phyloP scores from a whole-genome alignment of 2,113 vertebrate genomes.

The Solenodon paradoxus region DNA sequence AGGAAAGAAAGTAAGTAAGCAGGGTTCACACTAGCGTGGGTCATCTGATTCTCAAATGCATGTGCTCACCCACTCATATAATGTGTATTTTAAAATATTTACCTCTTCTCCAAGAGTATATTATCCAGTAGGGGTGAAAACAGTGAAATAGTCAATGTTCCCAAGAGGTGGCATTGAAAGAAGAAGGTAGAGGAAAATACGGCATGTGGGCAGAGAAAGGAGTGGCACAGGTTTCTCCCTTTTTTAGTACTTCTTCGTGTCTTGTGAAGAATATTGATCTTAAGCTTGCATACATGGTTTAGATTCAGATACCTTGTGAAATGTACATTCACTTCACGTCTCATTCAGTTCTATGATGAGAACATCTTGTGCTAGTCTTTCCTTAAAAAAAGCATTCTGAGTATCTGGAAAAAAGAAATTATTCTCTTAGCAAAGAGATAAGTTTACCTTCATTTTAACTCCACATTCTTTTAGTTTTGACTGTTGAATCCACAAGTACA shows the following conservation, averaged over 20 bases:
- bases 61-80: too few species aligned
- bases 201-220: too few species aligned
- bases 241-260: neutral
- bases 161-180: too few species aligned
- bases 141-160: too few species aligned
- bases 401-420: neutral
- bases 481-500: neutral
- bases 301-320: neutral
- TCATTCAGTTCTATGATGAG: neutral
- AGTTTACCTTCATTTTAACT: slow-evolving; percentile 13
- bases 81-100: too few species aligned
- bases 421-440: neutral
- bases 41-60: too few species aligned
- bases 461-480: neutral
- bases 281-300: neutral
- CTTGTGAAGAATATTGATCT: neutral
- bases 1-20: too few species aligned
- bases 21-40: too few species aligned
- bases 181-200: too few species aligned
- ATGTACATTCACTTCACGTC: neutral
- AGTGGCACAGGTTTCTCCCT: too few species aligned
- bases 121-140: too few species aligned
- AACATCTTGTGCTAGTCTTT: neutral
- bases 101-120: too few species aligned
- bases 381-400: neutral